Evolutionary conservation across 92 coral and sea anemone species (phyloP), one percentile per base, ranked within the genome.

Genomic region (Pocillopora grandis): DNA sequence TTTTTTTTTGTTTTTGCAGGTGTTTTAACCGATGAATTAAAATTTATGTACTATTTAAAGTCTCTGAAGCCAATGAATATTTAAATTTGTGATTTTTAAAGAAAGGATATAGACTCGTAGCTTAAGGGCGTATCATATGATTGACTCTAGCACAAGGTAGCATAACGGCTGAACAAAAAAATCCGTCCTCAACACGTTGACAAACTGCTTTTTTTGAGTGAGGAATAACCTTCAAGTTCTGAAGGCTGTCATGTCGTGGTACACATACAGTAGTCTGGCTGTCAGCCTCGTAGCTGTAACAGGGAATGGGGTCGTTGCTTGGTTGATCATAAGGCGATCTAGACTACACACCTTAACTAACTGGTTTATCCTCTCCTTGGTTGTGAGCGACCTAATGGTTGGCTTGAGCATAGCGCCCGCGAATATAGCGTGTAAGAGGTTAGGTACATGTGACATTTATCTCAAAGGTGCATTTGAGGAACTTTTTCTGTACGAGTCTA

Each of bases 361-460:
- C 81, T 87, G 90, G 90, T 80, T 87, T 66, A 70, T 87, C 31
- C 52, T 87, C n/a, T 87, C 90, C 10, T 76, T 87, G 11, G 84
- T 86, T 11, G 42, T 87, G 13, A 77, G 86, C 33, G 90, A 80
- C 52, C 66, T 87, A 52, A 60, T 73, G 35, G 90, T 80, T 35
- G 90, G 90, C 2, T 72, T 80, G 57, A 62, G 72, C 72, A 62
- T 87, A 23, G 63, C 74, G 16, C 90, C 90, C 12, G 17, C 79
- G 17, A 14, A 33, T 60, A 42, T 60, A 21, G 86, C 81, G 55
- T 87, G 90, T 49, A 78, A 87, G 21, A 58, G 75, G 87, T 66
- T 68, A 55, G 65, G 23, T 0, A 62, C 74, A 62, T 91, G 94
- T 31, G 80, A 85, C 61, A 23, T 36, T 35, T 63, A 62, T 9